These are phyloP conservation scores for Phyllostomus hastatus DNA, from an alignment of 2,113 vertebrate genomes.

Conservation along the genomic window DNA sequence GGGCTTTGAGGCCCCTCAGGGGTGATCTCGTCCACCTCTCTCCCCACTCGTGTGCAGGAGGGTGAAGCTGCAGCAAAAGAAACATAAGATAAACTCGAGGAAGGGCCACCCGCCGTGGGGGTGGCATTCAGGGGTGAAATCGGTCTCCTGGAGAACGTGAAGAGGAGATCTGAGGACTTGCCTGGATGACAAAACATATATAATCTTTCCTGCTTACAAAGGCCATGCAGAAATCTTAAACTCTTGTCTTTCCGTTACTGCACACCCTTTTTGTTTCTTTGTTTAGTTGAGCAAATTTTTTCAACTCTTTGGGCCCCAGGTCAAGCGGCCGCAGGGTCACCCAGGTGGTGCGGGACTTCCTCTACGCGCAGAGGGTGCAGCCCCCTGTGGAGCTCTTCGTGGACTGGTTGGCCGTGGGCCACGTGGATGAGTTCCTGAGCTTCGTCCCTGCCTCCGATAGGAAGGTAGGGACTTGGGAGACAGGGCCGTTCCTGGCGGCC, in stretches of 20 bases:
- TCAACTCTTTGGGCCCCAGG: slow-evolving; percentile 35
- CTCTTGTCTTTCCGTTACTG: background rate
- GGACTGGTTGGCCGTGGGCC: slow-evolving; percentile 90
- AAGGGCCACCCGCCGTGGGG: background rate
- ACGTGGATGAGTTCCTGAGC: slow-evolving; percentile 93
- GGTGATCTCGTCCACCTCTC: background rate
- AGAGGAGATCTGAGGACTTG: background rate
- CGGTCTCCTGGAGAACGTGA: background rate
- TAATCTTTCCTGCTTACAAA: background rate
- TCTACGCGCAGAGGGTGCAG: slow-evolving; percentile 90
- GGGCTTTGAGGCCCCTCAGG: background rate
- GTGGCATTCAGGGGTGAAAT: background rate
- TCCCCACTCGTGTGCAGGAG: no score
- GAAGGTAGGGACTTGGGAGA: slow-evolving; percentile 80
- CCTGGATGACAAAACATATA: background rate
- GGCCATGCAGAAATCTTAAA: background rate
- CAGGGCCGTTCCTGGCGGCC: accelerated
- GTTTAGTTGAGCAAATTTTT: background rate
- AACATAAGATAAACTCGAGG: background rate
- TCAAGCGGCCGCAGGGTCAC: slow-evolving; percentile 86
- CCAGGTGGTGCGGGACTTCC: slow-evolving; percentile 88
- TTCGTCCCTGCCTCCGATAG: slow-evolving; percentile 88
- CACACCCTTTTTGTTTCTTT: background rate
- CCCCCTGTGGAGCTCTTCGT: slow-evolving; percentile 89
- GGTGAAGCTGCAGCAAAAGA: background rate